These are phyloP conservation scores for Drosophila aff. DNA, from an alignment of 1,140 invertebrate species.

Conservation along the genomic window DNA sequence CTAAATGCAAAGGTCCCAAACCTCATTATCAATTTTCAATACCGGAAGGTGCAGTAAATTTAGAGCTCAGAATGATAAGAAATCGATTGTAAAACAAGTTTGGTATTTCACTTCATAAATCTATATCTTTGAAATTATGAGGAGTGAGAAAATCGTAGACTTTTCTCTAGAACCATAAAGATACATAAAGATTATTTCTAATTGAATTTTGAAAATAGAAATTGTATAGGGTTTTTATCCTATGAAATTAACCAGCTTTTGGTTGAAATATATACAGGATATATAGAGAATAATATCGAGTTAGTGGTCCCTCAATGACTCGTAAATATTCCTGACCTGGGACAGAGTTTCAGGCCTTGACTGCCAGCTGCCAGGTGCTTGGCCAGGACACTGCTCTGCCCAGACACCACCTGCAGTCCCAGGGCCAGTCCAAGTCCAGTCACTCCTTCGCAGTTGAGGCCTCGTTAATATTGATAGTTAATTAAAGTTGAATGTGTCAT, in stretches of 20 bases:
- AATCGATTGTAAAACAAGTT: neutral
- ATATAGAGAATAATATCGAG: neutral
- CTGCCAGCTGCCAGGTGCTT: conserved; percentile 7
- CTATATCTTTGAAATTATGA: conserved; percentile 19
- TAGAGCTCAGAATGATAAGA: neutral
- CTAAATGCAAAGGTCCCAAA: conserved; percentile 6
- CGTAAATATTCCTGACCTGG: conserved; percentile 3
- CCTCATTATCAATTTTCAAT: conserved; percentile 15
- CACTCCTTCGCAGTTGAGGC: conserved; percentile 12
- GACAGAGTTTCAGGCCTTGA: conserved; percentile 2
- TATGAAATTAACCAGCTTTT: neutral
- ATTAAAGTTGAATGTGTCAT: conserved; percentile 37
- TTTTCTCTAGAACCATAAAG: neutral
- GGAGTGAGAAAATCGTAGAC: neutral
- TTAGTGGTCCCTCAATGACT: neutral
- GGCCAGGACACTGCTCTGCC: neutral
- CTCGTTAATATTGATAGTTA: conserved; percentile 54
- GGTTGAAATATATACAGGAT: neutral
- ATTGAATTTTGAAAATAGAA: neutral
- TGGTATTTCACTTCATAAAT: conserved; percentile 4
- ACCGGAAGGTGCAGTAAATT: conserved; percentile 9
- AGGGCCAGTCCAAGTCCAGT: neutral
- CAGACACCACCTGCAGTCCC: conserved; percentile 30
- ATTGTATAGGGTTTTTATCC: neutral
- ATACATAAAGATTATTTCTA: neutral